Conservation (phyloP, 2,888 invertebrate genomes). For the Hyppa rectilinea region DNA sequence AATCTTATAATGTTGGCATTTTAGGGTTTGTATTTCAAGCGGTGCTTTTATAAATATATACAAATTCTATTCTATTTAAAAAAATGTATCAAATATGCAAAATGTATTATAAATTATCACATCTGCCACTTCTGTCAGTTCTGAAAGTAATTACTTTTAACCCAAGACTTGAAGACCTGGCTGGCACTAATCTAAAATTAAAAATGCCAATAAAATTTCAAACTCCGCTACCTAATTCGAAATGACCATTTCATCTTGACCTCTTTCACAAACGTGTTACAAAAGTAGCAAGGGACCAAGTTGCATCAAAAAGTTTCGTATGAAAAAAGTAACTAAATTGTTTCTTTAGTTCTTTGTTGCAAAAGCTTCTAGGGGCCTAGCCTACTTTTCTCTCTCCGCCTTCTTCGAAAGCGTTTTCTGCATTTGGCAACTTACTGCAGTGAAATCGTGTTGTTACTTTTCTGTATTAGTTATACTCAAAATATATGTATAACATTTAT, state of each 20-base stretch:
- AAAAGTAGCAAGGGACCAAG: constrained; percentile 19
- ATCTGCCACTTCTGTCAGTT: neutral
- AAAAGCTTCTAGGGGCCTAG: constrained; percentile 56
- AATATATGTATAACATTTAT: constrained; percentile 21
- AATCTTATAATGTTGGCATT: neutral
- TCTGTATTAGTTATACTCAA: constrained; percentile 1
- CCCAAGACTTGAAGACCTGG: neutral
- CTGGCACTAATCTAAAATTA: neutral
- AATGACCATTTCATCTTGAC: constrained; percentile 28
- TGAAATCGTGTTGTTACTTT: constrained; percentile 39
- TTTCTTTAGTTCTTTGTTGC: constrained; percentile 48
- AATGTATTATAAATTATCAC: neutral
- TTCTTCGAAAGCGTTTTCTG: constrained; percentile 31
- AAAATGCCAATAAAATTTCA: constrained; percentile 21
- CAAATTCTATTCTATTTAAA: no score
- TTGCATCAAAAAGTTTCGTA: constrained; percentile 48
- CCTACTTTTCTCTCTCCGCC: constrained; percentile 38
- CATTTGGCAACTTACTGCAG: constrained; percentile 48
- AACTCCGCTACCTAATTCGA: constrained; percentile 19
- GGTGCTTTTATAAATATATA: no score
- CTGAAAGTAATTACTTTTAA: constrained; percentile 1
- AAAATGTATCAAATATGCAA: no score
- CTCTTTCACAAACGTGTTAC: neutral
- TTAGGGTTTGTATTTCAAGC: no score
- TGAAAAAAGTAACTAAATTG: constrained; percentile 56